Conservation (phyloP, 92 coral and sea anemone genomes). For the Epizoanthus rinbou region DNA sequence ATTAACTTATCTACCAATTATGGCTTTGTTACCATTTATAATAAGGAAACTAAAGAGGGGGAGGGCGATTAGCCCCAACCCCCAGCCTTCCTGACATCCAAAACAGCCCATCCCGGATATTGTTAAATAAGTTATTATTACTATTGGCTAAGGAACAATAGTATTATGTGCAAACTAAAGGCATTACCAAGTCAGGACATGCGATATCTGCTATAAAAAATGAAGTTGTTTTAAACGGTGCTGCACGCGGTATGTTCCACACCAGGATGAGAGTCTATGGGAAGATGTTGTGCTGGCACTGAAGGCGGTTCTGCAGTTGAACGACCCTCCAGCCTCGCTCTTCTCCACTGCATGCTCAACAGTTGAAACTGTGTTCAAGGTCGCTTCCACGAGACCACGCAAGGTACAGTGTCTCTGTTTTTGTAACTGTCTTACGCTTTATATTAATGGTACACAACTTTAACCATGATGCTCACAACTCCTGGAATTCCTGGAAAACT, state of each 20-base stretch:
- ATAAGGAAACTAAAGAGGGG: too few species aligned
- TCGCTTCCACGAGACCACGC: conserved; percentile 11
- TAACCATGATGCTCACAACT: too few species aligned
- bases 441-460: neutral
- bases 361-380: conserved; percentile 57
- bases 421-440: neutral
- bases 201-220: neutral
- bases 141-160: too few species aligned
- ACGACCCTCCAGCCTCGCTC: conserved; percentile 77
- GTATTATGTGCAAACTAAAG: too few species aligned
- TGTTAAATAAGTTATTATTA: too few species aligned
- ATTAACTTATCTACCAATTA: too few species aligned
- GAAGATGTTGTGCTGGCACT: conserved; percentile 69
- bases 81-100: too few species aligned
- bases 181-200: neutral
- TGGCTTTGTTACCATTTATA: too few species aligned
- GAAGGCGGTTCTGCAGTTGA: conserved; percentile 65
- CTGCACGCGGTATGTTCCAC: conserved; percentile 14
- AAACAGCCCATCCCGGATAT: too few species aligned
- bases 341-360: conserved; percentile 61
- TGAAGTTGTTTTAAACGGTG: neutral
- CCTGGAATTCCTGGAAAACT: too few species aligned
- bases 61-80: too few species aligned
- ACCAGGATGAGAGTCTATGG: conserved; percentile 5
- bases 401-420: conserved; percentile 34